Percentiles rank a stretch among this genome's conserved stretches.
Evolutionary conservation across 2,113 vertebrate species (phyloP).

Genomic region (Pelmatolapia mariae): DNA sequence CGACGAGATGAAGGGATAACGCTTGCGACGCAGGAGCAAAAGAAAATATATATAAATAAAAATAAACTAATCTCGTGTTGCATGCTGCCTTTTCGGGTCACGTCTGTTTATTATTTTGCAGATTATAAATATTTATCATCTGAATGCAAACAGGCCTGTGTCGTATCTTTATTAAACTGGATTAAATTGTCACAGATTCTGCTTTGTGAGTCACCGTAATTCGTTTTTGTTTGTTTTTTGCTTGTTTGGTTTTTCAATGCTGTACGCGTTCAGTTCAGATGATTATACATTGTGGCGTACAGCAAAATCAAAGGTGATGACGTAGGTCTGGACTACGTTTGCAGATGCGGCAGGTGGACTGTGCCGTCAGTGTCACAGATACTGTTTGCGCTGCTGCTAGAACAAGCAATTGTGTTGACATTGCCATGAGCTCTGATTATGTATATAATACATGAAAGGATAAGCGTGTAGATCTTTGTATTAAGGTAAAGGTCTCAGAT

Average conservation of each 20-base stretch:
- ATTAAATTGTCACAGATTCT: not conserved
- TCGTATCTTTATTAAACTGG: not conserved
- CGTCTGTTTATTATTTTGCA: not conserved
- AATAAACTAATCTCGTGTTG: not conserved
- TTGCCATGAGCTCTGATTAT: not conserved
- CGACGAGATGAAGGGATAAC: not conserved
- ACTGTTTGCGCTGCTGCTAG: not conserved
- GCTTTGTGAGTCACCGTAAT: not conserved
- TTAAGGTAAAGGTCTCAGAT: not conserved
- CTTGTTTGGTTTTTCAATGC: not conserved
- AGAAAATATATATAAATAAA: not conserved
- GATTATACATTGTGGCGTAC: not conserved
- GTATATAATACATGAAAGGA: not conserved
- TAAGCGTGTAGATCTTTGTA: not conserved
- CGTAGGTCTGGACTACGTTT: slow-evolving; percentile 18
- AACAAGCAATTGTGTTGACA: slow-evolving; percentile 50
- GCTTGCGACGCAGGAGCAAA: not conserved
- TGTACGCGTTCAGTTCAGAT: not conserved
- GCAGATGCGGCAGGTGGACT: slow-evolving; percentile 61
- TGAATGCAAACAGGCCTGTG: not conserved
- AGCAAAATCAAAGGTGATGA: slow-evolving; percentile 37
- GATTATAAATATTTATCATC: not conserved
- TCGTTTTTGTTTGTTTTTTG: not conserved
- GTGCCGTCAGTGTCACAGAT: slow-evolving; percentile 3
- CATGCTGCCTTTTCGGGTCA: not conserved